Evolutionary conservation across 2,113 vertebrate genomes (phyloP).

Genomic region (Pseudopodoces humilis): DNA sequence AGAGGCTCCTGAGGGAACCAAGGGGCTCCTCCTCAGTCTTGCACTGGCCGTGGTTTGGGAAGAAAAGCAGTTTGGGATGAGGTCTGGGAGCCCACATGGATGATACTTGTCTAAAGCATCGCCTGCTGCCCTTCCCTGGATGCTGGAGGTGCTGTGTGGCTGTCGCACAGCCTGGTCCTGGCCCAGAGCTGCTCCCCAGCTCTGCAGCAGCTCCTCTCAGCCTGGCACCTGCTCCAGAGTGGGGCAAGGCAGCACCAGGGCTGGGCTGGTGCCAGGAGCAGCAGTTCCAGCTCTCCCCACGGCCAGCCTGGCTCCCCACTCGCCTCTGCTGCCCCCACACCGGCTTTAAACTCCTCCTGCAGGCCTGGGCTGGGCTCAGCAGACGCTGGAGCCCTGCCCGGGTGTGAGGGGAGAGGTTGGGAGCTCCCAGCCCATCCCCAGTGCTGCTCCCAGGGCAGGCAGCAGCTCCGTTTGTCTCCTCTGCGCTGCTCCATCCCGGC

Average conservation of each 20-base stretch:
- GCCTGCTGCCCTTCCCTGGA: neutral
- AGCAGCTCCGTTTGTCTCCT: neutral
- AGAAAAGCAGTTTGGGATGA: neutral
- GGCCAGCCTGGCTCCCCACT: neutral
- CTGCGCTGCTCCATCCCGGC: neutral
- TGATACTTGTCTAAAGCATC: fast-evolving
- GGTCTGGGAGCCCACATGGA: neutral
- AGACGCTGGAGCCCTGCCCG: neutral
- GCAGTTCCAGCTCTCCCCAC: neutral
- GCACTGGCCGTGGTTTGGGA: neutral
- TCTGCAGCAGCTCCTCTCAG: neutral
- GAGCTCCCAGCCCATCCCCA: neutral
- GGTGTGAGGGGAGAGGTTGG: neutral
- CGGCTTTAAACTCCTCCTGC: neutral
- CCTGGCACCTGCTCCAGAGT: fast-evolving
- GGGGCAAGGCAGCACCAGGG: neutral
- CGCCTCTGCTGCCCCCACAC: neutral
- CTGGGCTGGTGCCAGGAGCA: fast-evolving
- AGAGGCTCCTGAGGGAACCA: neutral
- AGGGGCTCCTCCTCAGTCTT: neutral
- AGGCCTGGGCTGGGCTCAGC: neutral
- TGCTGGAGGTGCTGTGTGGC: neutral
- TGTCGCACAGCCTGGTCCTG: neutral
- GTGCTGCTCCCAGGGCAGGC: neutral
- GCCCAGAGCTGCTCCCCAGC: fast-evolving